Evolutionary conservation across 2,888 invertebrate genomes (phyloP).

Genomic region (Loripinus fragilis): DNA sequence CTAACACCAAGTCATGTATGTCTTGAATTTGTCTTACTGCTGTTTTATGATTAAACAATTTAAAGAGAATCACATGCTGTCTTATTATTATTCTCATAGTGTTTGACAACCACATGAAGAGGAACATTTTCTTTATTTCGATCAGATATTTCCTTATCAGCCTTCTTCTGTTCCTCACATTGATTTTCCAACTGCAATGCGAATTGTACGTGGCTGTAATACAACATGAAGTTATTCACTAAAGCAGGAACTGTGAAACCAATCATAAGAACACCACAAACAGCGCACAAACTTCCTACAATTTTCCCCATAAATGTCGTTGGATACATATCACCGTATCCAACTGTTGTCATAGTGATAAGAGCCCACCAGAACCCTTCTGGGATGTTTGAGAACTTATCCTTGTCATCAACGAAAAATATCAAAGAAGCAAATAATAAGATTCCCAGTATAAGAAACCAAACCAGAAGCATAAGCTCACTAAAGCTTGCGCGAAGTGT

Average conservation of each 20-base stretch:
- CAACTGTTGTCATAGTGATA: slow-evolving; percentile 81
- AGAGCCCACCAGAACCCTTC: slow-evolving; percentile 80
- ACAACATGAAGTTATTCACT: slow-evolving; percentile 80
- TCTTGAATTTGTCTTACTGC: too few relatives aligned
- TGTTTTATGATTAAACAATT: too few relatives aligned
- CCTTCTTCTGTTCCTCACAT: slow-evolving; percentile 18
- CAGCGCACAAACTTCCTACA: slow-evolving; percentile 74
- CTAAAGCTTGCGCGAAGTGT: slow-evolving; percentile 77
- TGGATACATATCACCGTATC: slow-evolving; percentile 80
- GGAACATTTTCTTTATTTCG: not conserved
- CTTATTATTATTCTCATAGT: too few relatives aligned
- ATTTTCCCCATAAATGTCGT: slow-evolving; percentile 69
- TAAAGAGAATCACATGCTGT: too few relatives aligned
- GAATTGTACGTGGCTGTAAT: slow-evolving; percentile 75
- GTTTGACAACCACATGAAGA: too few relatives aligned
- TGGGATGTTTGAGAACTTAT: slow-evolving; percentile 73
- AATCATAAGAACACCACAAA: slow-evolving; percentile 77
- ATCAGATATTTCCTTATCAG: not conserved
- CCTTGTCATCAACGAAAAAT: slow-evolving; percentile 74
- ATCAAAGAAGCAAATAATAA: slow-evolving; percentile 79
- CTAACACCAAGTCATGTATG: too few relatives aligned
- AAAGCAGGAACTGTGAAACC: slow-evolving; percentile 79
- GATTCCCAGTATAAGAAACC: slow-evolving; percentile 77
- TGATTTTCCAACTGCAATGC: slow-evolving; percentile 55
- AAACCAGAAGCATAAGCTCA: slow-evolving; percentile 75